Conservation (phyloP, 1,140 invertebrate genomes). For the Papilio polyxenes region DNA sequence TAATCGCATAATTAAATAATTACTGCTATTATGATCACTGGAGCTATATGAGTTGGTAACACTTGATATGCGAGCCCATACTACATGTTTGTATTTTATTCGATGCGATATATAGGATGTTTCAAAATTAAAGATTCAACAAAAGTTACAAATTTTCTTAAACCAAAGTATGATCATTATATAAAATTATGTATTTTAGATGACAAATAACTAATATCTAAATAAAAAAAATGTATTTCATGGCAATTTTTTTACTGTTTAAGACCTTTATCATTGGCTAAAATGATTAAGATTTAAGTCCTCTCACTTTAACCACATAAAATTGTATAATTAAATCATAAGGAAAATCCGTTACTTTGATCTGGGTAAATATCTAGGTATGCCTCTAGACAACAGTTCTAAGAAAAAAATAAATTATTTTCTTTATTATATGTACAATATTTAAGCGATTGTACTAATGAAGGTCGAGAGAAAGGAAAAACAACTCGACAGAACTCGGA, state of each 20-base stretch:
- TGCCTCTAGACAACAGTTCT: not conserved
- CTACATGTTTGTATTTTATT: not conserved
- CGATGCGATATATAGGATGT: not conserved
- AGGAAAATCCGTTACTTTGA: not conserved
- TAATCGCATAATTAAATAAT: constrained; percentile 30
- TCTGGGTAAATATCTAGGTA: not conserved
- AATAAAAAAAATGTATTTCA: not conserved
- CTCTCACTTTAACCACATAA: constrained; percentile 10
- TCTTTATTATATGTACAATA: not conserved
- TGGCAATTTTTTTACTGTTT: not conserved
- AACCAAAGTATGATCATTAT: not conserved
- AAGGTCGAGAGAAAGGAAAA: not conserved
- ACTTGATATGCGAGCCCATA: constrained; percentile 8
- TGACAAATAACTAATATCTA: not conserved
- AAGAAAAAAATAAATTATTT: not conserved
- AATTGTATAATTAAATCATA: not conserved
- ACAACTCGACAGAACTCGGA: not conserved
- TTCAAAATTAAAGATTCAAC: not conserved
- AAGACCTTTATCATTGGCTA: not conserved
- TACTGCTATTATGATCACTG: constrained; percentile 15
- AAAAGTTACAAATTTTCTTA: no score
- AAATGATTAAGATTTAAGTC: not conserved
- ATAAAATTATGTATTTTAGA: not conserved
- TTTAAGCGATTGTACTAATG: not conserved
- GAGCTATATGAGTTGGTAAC: constrained; percentile 19